Conservation (phyloP, 2,797 vertebrate genomes). For the Hybognathus amarus region DNA sequence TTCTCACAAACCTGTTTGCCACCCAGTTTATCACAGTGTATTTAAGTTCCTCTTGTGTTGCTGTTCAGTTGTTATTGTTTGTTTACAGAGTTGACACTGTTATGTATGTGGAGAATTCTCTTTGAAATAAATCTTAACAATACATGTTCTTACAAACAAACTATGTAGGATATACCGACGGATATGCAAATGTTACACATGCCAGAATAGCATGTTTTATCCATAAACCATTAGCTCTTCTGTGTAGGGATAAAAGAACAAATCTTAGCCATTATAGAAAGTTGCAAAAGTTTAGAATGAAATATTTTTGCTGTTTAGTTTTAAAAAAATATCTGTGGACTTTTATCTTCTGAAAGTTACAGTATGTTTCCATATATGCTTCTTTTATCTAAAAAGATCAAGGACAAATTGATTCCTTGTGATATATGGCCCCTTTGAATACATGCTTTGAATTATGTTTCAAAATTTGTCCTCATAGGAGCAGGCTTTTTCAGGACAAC, state of each 20-base stretch:
- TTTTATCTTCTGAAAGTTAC: constrained; percentile 1
- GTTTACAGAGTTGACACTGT: too few species aligned
- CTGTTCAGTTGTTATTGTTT: too few species aligned
- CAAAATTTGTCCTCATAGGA: neutral
- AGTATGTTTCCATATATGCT: neutral
- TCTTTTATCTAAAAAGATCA: constrained; percentile 3
- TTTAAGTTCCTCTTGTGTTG: too few species aligned
- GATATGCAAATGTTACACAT: neutral
- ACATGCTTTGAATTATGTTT: constrained; percentile 6
- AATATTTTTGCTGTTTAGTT: neutral
- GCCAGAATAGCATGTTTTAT: neutral
- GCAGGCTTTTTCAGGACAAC: neutral
- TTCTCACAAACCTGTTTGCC: too few species aligned
- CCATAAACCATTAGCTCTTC: neutral
- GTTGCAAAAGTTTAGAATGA: neutral
- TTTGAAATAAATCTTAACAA: too few species aligned
- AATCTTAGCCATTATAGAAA: neutral
- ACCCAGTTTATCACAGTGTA: too few species aligned
- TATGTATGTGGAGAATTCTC: too few species aligned
- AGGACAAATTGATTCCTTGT: neutral
- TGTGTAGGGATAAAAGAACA: neutral
- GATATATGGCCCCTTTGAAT: constrained; percentile 13
- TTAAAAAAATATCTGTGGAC: neutral
- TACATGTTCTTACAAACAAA: too few species aligned
- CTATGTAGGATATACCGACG: too few species aligned